Conservation (phyloP, 2,113 vertebrate genomes). For the Myodes glareolus region DNA sequence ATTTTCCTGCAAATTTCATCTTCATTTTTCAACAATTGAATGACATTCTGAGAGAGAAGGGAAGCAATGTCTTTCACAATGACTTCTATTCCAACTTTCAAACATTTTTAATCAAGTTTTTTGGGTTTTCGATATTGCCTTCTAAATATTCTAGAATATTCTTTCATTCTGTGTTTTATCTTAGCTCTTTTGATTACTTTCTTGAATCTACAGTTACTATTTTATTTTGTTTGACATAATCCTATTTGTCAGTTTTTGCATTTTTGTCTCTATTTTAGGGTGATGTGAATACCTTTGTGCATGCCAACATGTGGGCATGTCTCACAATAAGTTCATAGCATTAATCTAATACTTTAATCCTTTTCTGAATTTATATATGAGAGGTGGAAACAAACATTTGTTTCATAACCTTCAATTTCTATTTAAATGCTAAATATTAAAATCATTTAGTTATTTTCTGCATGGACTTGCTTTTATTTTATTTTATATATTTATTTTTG, state of each 20-base stretch:
- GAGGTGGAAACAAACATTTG: not conserved
- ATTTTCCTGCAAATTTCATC: not conserved
- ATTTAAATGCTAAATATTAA: slow-evolving; percentile 19
- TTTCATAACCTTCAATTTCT: not conserved
- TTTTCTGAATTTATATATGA: not conserved
- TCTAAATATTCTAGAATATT: not conserved
- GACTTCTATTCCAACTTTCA: not conserved
- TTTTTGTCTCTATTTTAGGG: not conserved
- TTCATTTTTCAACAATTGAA: not conserved
- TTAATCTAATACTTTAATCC: not conserved
- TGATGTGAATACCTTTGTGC: not conserved
- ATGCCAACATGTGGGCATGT: too few species aligned
- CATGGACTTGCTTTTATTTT: not conserved
- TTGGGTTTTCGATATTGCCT: not conserved
- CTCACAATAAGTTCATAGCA: not conserved
- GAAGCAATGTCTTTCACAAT: not conserved
- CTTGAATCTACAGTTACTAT: not conserved
- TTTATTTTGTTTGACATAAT: not conserved
- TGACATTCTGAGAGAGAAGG: not conserved
- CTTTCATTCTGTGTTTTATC: not conserved
- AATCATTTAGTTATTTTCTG: not conserved
- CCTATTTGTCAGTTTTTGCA: not conserved
- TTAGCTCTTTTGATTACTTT: not conserved
- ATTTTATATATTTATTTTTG: not conserved
- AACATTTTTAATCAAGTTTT: not conserved